Evolutionary conservation across 2,888 invertebrate genomes (phyloP), one percentile per base, ranked within the genome.

Genomic region (Drosophila maculinotata): DNA sequence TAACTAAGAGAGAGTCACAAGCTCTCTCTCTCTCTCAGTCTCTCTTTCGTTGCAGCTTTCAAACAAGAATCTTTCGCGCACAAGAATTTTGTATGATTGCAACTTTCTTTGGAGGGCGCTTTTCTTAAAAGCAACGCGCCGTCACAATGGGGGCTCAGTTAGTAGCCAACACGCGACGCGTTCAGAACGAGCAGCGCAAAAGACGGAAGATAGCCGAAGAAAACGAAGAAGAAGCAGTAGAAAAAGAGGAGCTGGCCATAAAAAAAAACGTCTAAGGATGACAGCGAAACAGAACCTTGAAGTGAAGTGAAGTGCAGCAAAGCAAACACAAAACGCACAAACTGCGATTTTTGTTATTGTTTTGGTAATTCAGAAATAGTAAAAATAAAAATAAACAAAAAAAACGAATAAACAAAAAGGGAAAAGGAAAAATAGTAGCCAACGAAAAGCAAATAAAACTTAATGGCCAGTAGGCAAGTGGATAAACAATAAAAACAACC

Each of bases 101-200:
- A 80, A 87, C 81, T 82, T 82, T 87, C 87, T 87, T 87, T 51
- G 52, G 76, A 63, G 60, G 56, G 20, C n/a, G 72, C 69, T 86
- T 87, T 88, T 88, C 78, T 76, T 77, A 84, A 86, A 86, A 84
- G 81, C 88, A 53, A 72, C 57, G 45, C 68, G 69, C 17, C 54
- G 41, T 33, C 59, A 59, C 53, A 54, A n/a, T 39, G 64, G 35
- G 60, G 33, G 26, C 58, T 83, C 87, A 83, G 83, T 83, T 68
- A 30, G 69, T 48, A 56, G 64, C 47, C 69, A 77, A 72, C 88
- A 83, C 83, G 83, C 83, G 83, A 72, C 83, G 88, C 88, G 83
- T 83, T 77, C 76, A 86, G 84, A 83, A 83, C 87, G 65, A 53
- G 12, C 31, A 31, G 4, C 58, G 20, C 39, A 51, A n/a, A n/a